phyloP scores from a whole-genome alignment of 2,113 vertebrate species.

The Charina bottae region DNA sequence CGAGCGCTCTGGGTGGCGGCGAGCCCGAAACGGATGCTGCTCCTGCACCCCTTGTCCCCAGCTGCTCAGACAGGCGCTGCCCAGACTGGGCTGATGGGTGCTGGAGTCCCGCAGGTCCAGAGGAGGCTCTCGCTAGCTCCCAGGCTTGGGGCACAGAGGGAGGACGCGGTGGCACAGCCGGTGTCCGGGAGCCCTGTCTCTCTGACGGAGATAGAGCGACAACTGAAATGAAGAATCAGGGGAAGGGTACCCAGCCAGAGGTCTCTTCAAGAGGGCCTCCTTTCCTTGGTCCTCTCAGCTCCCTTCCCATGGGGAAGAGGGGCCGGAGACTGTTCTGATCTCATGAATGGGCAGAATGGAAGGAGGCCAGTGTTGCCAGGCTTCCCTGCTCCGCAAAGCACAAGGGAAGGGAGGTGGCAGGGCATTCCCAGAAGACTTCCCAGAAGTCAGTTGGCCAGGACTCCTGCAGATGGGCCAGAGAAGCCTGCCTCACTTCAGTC shows the following conservation, averaged over 20 bases:
- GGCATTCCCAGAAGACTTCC: background rate
- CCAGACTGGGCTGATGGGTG: background rate
- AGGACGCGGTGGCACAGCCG: background rate
- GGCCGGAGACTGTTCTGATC: background rate
- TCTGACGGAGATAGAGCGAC: no score
- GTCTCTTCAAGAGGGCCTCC: background rate
- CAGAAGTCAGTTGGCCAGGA: background rate
- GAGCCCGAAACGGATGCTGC: background rate
- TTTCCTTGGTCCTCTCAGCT: background rate
- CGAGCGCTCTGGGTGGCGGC: no score
- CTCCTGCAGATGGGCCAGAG: background rate
- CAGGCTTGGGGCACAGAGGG: background rate
- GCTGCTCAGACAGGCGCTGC: background rate
- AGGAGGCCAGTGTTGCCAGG: background rate
- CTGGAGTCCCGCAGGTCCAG: background rate
- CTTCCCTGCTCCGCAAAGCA: background rate
- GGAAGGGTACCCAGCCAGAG: background rate
- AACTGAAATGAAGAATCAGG: no score
- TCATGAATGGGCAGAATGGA: background rate
- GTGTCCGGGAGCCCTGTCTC: background rate
- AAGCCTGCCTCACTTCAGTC: background rate
- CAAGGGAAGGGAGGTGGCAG: background rate
- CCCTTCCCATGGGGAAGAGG: background rate
- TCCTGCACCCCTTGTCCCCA: background rate
- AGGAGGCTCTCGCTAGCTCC: background rate